A percentile compares a stretch with the other conserved stretches of the same genome.
Conservation (phyloP, 2,113 vertebrate genomes). For the Tachysurus fulvidraco region DNA sequence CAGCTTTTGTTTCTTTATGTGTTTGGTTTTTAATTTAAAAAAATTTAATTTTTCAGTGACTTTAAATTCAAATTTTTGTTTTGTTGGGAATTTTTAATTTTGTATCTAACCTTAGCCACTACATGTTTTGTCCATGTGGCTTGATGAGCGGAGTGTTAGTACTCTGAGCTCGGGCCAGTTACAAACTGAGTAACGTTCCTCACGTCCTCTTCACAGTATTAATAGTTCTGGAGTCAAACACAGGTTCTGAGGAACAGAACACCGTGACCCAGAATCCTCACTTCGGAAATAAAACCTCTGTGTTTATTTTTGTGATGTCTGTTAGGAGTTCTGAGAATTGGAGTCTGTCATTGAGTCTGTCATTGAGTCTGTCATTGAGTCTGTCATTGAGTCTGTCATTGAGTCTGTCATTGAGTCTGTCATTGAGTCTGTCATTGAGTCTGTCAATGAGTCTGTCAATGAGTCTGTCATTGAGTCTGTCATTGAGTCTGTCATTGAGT, state of each 20-base stretch:
- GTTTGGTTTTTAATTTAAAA: background rate
- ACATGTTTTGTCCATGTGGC: background rate
- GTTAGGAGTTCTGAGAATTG: constrained; percentile 35
- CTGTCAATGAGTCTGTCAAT: no score
- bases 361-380: no score
- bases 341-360: constrained; percentile 36
- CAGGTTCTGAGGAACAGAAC: background rate
- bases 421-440: no score
- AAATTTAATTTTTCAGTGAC: background rate
- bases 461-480: no score
- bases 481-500: no score
- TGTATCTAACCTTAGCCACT: background rate
- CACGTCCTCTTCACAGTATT: background rate
- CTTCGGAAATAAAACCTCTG: background rate
- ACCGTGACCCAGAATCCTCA: constrained; percentile 1
- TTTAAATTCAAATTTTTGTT: background rate
- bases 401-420: background rate
- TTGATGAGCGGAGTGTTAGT: background rate
- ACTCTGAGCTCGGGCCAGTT: background rate
- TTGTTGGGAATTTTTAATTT: background rate
- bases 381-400: no score
- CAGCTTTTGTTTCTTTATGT: background rate
- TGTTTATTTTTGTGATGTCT: constrained; percentile 24
- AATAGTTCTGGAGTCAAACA: background rate
- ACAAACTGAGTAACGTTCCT: background rate